Base-by-base conservation (phyloP, 2,888 invertebrate genomes). In the Metellina segmentata region DNA sequence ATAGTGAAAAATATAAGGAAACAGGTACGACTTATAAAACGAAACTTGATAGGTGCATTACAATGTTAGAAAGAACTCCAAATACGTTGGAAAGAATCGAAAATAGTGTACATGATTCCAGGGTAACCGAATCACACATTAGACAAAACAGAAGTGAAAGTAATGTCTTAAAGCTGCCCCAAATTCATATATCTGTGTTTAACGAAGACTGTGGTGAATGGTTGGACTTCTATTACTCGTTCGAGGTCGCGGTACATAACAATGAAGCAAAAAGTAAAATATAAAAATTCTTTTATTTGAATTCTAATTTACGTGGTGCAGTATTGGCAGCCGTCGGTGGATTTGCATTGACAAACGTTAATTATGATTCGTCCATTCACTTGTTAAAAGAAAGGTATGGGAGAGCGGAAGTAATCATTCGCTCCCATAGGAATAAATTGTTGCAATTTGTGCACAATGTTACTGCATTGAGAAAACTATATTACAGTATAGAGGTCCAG, bases 271-370 rank as follows among this genome's bases (percentile, higher is more conserved):
- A 75, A 11, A 48, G 6, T 8, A 74, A 74, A 48, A 74, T 53
- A 9, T 74, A 85, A 61, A 85, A 87, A 48, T 87, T 87, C 69
- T 13, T 51, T n/a, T 81, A 81, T 74, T 34, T 88, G 34, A 88
- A 72, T 71, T 72, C 88, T 20, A 81, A 88, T 88, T n/a, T 88
- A 6, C 48, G 61, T n/a, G 88, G 81, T 52, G 19, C 53, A 48
- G 74, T 53, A 6, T 34, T 81, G 13, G 52, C 13, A n/a, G n/a
- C n/a, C n/a, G n/a, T n/a, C n/a, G n/a, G n/a, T n/a, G n/a, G n/a
- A n/a, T n/a, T n/a, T n/a, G 70, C 81, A 0, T 13, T 72, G 4
- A 88, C 81, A 5, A 53, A 88, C 34, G 20, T 52, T 53, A 87
- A 87, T 49, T 87, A 87, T 70, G 87, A 87, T 16, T 34, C 71